Evolutionary conservation across 2,797 vertebrate genomes (phyloP), one percentile per base, ranked within the genome.

Genomic region (Gymnoscopelus microlampas): DNA sequence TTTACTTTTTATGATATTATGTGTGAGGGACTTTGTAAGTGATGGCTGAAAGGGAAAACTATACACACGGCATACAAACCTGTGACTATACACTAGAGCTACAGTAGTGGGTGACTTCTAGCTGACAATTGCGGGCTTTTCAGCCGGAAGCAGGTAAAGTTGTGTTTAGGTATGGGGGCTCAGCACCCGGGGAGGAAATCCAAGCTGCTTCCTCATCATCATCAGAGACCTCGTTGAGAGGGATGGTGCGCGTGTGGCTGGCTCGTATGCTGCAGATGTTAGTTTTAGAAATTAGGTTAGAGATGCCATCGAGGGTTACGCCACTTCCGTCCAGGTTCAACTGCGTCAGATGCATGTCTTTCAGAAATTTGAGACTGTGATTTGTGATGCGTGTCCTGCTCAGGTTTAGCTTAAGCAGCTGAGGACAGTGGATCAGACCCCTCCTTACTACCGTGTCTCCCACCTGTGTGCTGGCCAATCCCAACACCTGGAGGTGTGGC

Each of bases 361-460:
- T 91, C 68, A 96, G 84, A 61, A 87, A 92, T 82, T 91, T 94
- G 1, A 96, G 87, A 62, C 95, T 93, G 2, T 89, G 84, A 78
- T 96, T 93, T 3, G 95, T 95, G 82, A 96, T 92, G 51, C 95
- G 91, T 0, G 95, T 95, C 53, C 86, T 93, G 82, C 94, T 95
- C 57, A 96, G 89, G 74, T 96, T 96, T 5, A 95, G 79, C 62
- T 95, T 96, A 4, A 94, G 68, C 2, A 96, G 92, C 49, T 95
- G 93, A 35, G 47, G 79, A 80, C 95, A 96, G 70, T 71, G 87
- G 58, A 91, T 69, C 62, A 96, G 75, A 62, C 94, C 95, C 44
- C 82, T 84, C 71, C 89, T 89, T 58, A 95, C 81, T 0, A 95
- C 94, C 0, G 84, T 89, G 83, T 96, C 95, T 1, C 95, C 95